Evolutionary conservation across 2,113 vertebrate species (phyloP).

Genomic region (Neolamprologus fasciatus): DNA sequence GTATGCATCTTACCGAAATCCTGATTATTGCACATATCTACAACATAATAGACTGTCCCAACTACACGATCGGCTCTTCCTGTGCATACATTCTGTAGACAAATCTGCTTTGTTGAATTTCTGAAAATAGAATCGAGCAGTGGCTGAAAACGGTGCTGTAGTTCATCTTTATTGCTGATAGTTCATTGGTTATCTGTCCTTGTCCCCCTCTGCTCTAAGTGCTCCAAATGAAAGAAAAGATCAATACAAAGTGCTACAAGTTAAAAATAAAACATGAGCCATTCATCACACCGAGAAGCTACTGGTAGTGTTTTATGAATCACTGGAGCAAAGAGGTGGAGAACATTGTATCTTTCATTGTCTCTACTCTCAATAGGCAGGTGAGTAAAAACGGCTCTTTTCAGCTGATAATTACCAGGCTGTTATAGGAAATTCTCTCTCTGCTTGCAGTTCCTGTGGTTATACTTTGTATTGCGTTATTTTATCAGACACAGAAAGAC

Average conservation of each 20-base stretch:
- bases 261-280: conserved; percentile 92
- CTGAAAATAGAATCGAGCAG: background rate
- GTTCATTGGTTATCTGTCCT: background rate
- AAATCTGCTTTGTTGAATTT: background rate
- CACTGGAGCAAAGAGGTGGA: conserved; percentile 99
- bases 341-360: conserved; percentile 94
- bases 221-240: conserved; percentile 94
- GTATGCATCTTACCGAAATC: conserved; percentile 37
- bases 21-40: background rate
- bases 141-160: background rate
- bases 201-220: conserved; percentile 56
- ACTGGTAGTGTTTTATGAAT: conserved; percentile 99
- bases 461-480: background rate
- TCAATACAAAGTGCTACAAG: conserved; percentile 86
- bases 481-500: background rate
- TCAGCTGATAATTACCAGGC: background rate
- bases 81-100: background rate
- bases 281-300: conserved; percentile 92
- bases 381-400: conserved; percentile 68
- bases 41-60: background rate
- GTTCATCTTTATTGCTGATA: background rate
- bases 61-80: background rate
- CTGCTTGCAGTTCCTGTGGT: background rate
- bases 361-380: conserved; percentile 70
- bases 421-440: background rate